phyloP scores from a whole-genome alignment of 2,888 invertebrate species.

The Gnatocerus cornutus region DNA sequence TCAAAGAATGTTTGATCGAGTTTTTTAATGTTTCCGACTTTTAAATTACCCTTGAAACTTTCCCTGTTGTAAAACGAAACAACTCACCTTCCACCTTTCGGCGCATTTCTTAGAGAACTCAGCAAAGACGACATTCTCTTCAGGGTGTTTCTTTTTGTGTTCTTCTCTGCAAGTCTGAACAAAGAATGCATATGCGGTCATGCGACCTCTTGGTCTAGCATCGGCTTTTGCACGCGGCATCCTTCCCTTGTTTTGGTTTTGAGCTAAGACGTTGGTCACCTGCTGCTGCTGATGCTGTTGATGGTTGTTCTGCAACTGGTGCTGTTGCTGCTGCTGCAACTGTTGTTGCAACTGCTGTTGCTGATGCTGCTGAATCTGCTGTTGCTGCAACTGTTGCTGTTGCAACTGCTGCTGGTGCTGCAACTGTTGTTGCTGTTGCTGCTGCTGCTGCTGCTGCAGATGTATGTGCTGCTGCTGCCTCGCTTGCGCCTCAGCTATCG shows the following conservation, averaged over 20 bases:
- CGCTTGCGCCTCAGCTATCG: conserved; percentile 25
- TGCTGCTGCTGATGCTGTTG: conserved; percentile 62
- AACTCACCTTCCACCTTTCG: conserved; percentile 97
- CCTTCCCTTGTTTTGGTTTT: conserved; percentile 73
- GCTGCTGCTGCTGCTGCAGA: no score
- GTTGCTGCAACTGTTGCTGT: conserved; percentile 66
- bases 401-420: conserved; percentile 66
- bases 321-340: conserved; percentile 70
- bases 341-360: conserved; percentile 68
- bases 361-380: conserved; percentile 66
- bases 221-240: conserved; percentile 85
- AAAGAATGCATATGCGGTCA: conserved; percentile 98
- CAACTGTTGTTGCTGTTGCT: conserved; percentile 66
- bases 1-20: conserved; percentile 7
- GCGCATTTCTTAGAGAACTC: conserved; percentile 99
- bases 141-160: conserved; percentile 99
- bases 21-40: conserved; percentile 9
- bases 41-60: conserved; percentile 14
- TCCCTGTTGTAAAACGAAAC: background rate
- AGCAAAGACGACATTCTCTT: conserved; percentile 97
- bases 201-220: conserved; percentile 92
- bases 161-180: conserved; percentile 99
- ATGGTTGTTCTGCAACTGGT: conserved; percentile 71
- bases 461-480: conserved; percentile 24
- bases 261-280: conserved; percentile 60